phyloP scores from a whole-genome alignment of 2,113 vertebrate genomes.

The Scomber colias region DNA sequence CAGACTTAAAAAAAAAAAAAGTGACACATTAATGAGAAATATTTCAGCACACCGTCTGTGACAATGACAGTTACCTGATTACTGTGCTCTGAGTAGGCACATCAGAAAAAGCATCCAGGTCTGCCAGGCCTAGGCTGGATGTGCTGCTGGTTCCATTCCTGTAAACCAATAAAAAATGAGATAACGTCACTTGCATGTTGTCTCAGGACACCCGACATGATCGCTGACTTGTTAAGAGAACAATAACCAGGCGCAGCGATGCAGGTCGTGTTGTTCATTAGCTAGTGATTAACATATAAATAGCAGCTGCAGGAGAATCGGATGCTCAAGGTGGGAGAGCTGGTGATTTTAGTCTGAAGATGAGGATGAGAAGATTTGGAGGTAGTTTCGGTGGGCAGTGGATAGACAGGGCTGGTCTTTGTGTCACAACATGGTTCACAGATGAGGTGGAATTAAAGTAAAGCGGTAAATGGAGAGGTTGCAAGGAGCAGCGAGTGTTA shows the following conservation, averaged over 20 bases:
- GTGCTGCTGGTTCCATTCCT: slow-evolving; percentile 97
- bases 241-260: slow-evolving; percentile 57
- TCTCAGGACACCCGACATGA: slow-evolving; percentile 30
- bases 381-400: slow-evolving; percentile 42
- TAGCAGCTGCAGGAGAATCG: slow-evolving; percentile 67
- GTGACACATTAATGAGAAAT: slow-evolving; percentile 46
- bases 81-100: slow-evolving; percentile 86
- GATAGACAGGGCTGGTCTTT: slow-evolving; percentile 40
- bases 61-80: slow-evolving; percentile 86
- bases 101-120: slow-evolving; percentile 94
- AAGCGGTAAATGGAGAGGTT: slow-evolving; percentile 67
- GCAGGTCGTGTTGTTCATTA: slow-evolving; percentile 65
- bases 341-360: slow-evolving; percentile 52
- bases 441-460: slow-evolving; percentile 71
- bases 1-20: slow-evolving; percentile 24
- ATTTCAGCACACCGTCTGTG: neutral
- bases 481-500: slow-evolving; percentile 51
- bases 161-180: slow-evolving; percentile 65
- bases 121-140: slow-evolving; percentile 93
- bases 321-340: slow-evolving; percentile 48
- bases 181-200: slow-evolving; percentile 15
- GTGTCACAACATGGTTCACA: slow-evolving; percentile 54
- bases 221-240: slow-evolving; percentile 54
- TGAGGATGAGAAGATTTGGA: slow-evolving; percentile 66
- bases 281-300: slow-evolving; percentile 69